Conservation (phyloP, 2,888 invertebrate species). For the Perdita meconis region DNA sequence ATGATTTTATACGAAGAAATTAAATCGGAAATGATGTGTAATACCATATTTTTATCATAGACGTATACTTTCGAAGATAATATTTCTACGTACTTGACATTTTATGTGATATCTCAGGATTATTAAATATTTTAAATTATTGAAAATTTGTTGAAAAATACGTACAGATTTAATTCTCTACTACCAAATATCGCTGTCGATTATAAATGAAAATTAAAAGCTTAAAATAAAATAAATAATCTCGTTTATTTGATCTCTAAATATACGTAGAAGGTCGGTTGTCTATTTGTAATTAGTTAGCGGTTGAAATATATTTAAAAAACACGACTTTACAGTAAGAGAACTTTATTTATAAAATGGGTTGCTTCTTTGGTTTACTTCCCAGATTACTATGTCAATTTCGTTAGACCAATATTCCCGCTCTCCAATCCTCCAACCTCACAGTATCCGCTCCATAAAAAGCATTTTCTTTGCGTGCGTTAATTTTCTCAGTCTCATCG, state of each 20-base stretch:
- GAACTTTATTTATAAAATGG: constrained; percentile 52
- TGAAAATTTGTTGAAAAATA: too few species aligned
- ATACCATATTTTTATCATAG: too few species aligned
- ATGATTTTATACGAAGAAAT: too few species aligned
- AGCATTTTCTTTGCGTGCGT: constrained; percentile 44
- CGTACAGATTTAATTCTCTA: too few species aligned
- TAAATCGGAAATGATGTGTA: too few species aligned
- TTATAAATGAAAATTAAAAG: too few species aligned
- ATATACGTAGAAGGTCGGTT: neutral
- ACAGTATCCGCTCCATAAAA: constrained; percentile 54
- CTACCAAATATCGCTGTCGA: too few species aligned
- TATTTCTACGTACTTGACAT: too few species aligned
- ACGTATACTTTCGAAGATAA: too few species aligned
- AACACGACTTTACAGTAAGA: constrained; percentile 25
- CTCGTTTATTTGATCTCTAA: neutral
- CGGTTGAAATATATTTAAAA: constrained; percentile 22
- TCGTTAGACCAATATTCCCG: constrained; percentile 49
- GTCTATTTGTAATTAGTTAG: too few species aligned
- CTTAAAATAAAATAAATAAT: neutral
- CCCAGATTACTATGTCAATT: constrained; percentile 64
- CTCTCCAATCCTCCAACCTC: constrained; percentile 29
- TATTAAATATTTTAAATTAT: too few species aligned
- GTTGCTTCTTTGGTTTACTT: constrained; percentile 54
- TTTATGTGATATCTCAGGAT: too few species aligned
- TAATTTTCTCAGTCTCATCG: constrained; percentile 56